A percentile compares a stretch with the other conserved stretches of the same genome.
Conservation (phyloP, 2,888 invertebrate species). For the Heliconius charithonia region DNA sequence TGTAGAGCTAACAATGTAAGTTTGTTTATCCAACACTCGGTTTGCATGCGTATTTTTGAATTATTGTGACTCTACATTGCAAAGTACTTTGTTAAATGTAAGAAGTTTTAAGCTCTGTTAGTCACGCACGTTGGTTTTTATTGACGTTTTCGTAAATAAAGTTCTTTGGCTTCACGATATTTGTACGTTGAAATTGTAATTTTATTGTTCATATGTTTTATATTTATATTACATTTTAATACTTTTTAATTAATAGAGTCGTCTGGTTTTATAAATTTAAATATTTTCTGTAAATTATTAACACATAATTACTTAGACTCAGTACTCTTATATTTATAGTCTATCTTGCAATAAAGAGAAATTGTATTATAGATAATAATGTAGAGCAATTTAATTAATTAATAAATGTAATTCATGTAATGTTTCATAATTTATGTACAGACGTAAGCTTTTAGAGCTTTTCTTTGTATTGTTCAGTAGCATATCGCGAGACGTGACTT, state of each 20-base stretch:
- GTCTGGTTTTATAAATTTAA: not conserved
- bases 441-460: not conserved
- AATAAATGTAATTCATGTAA: not conserved
- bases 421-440: no score
- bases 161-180: constrained; percentile 26
- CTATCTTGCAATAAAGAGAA: no score
- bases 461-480: constrained; percentile 13
- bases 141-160: constrained; percentile 56
- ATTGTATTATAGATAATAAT: no score
- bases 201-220: constrained; percentile 5
- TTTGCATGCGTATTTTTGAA: constrained; percentile 53
- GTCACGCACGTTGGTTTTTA: constrained; percentile 58
- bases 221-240: not conserved
- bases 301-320: no score
- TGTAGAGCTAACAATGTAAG: constrained; percentile 51
- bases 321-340: no score
- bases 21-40: constrained; percentile 52
- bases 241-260: not conserved
- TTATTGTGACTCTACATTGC: constrained; percentile 50
- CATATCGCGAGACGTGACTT: constrained; percentile 29
- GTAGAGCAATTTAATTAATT: not conserved
- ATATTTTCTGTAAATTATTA: no score
- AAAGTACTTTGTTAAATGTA: constrained; percentile 42
- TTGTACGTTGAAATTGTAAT: constrained; percentile 31
- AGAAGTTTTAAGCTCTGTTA: constrained; percentile 48